These are phyloP conservation scores for Coenonympha arcania DNA, from an alignment of 2,888 invertebrate genomes.

Conservation along the genomic window DNA sequence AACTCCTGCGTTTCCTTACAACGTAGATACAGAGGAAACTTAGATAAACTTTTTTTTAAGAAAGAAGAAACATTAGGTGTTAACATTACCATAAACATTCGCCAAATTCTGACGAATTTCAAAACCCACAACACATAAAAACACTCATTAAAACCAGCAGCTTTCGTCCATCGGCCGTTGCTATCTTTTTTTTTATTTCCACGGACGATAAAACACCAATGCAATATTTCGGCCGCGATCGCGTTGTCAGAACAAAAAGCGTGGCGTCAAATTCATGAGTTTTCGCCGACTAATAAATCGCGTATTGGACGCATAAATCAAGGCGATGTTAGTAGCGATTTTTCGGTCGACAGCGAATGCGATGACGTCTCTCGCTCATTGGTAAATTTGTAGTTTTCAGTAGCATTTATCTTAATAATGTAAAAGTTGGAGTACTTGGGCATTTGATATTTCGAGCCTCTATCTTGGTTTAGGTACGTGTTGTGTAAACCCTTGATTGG, in stretches of 20 bases:
- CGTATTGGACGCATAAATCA: slow-evolving; percentile 38
- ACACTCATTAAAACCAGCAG: slow-evolving; percentile 4
- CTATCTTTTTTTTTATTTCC: slow-evolving; percentile 18
- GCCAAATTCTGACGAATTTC: not conserved
- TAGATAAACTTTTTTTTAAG: too few species aligned
- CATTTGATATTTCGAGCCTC: too few species aligned
- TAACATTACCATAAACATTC: too few species aligned
- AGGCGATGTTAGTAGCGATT: slow-evolving; percentile 33
- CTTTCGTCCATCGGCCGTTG: not conserved
- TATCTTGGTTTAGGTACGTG: too few species aligned
- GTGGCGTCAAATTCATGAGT: slow-evolving; percentile 39
- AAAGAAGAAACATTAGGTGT: too few species aligned
- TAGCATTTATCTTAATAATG: too few species aligned
- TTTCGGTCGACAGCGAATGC: slow-evolving; percentile 24
- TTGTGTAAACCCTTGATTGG: too few species aligned
- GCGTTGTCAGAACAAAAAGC: slow-evolving; percentile 33
- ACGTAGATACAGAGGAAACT: too few species aligned
- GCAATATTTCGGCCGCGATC: slow-evolving; percentile 36
- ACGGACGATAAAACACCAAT: slow-evolving; percentile 30
- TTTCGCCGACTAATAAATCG: slow-evolving; percentile 41
- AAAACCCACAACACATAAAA: not conserved
- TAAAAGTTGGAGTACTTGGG: too few species aligned
- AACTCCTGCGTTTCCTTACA: too few species aligned
- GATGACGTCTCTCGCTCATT: too few species aligned
- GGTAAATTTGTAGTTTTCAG: too few species aligned